Percentiles rank a stretch among this genome's conserved stretches.
Evolutionary conservation across 1,140 invertebrate genomes (phyloP).

Genomic region (Rhagoletis pomonella): DNA sequence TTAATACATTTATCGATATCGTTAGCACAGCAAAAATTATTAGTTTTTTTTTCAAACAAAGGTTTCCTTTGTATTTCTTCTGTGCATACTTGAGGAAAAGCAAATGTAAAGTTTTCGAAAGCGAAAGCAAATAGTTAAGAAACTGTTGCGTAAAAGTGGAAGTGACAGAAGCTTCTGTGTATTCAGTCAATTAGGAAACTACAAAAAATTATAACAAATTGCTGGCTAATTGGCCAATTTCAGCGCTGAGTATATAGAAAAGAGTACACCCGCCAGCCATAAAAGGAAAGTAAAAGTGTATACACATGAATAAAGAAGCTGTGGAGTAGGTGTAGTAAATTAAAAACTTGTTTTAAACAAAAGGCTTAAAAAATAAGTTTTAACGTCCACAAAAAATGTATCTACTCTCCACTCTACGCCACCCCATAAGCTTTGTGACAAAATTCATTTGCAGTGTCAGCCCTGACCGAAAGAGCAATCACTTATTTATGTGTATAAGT

Average conservation of each 20-base stretch:
- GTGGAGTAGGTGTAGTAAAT: too few species aligned
- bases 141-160: neutral
- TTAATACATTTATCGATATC: too few species aligned
- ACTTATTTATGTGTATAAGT: too few species aligned
- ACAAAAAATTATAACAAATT: neutral
- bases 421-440: neutral
- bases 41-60: too few species aligned
- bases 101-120: neutral
- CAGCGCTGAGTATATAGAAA: neutral
- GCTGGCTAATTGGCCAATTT: conserved; percentile 12
- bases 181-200: neutral
- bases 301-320: neutral
- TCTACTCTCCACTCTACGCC: too few species aligned
- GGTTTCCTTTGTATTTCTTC: too few species aligned
- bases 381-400: too few species aligned
- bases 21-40: too few species aligned
- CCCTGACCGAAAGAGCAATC: neutral
- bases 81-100: too few species aligned
- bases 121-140: neutral
- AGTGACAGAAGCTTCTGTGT: conserved; percentile 5
- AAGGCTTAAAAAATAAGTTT: too few species aligned
- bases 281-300: conserved; percentile 19
- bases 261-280: neutral
- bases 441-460: neutral
- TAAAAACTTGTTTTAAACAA: too few species aligned